Percentiles rank a stretch among this genome's conserved stretches.
These are phyloP conservation scores for Lasius fuliginosus DNA, from an alignment of 2,888 invertebrate genomes.

Conservation along the genomic window DNA sequence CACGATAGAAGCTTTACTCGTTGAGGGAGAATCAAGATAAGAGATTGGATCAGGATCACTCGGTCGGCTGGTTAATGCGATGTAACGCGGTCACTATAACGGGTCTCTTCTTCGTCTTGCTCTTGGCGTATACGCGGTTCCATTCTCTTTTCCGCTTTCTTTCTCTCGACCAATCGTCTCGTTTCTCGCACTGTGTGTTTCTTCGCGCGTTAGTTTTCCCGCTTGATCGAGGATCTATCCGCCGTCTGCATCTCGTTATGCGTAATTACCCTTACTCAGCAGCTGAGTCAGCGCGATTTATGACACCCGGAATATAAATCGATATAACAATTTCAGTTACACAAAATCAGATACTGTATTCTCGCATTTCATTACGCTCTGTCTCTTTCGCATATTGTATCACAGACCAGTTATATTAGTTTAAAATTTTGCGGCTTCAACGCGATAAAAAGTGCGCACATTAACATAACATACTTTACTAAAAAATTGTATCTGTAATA, in stretches of 20 bases:
- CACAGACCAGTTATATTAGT: not conserved
- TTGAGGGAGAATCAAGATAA: constrained; percentile 65
- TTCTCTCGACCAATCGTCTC: constrained; percentile 7
- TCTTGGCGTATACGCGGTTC: constrained; percentile 32
- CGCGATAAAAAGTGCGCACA: not conserved
- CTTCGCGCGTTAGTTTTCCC: not conserved
- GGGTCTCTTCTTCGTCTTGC: constrained; percentile 63
- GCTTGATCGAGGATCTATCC: constrained; percentile 21
- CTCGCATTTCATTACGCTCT: not conserved
- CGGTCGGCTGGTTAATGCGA: constrained; percentile 85
- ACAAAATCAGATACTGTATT: not conserved
- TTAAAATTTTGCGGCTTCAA: not conserved
- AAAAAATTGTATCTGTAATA: not conserved
- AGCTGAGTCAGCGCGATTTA: constrained; percentile 36
- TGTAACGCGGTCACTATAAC: constrained; percentile 81
- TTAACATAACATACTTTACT: not conserved
- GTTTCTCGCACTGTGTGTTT: constrained; percentile 59
- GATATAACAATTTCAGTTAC: not conserved
- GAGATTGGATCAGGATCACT: constrained; percentile 84
- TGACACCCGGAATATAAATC: not conserved
- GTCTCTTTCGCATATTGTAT: not conserved
- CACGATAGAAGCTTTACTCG: constrained; percentile 53
- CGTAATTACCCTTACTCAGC: constrained; percentile 49
- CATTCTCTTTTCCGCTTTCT: constrained; percentile 38
- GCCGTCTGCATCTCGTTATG: constrained; percentile 45